Percentiles rank a stretch among this genome's conserved stretches.
These are phyloP conservation scores for Smutsia gigantea DNA, from an alignment of 2,797 vertebrate genomes.

Conservation along the genomic window DNA sequence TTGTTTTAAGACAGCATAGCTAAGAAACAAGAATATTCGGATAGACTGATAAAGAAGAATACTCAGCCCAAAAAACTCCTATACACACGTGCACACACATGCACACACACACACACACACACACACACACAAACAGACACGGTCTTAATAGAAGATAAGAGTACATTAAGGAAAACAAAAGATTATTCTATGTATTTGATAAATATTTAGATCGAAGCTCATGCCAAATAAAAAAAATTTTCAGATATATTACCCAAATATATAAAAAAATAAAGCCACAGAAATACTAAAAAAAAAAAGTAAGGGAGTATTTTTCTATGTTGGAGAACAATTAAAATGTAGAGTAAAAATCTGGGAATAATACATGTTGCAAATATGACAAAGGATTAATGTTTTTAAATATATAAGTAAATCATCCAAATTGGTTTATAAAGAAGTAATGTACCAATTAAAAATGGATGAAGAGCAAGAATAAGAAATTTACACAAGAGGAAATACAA, in stretches of 20 bases:
- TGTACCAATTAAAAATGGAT: not conserved
- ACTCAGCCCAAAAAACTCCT: not conserved
- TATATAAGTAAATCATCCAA: not conserved
- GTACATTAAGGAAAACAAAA: not conserved
- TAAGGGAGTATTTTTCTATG: not conserved
- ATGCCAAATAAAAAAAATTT: not conserved
- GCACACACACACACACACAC: too few relatives aligned
- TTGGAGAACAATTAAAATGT: not conserved
- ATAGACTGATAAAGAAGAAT: not conserved
- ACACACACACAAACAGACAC: too few relatives aligned
- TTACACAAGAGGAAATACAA: not conserved
- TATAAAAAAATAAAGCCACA: not conserved
- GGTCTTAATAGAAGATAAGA: not conserved
- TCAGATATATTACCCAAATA: not conserved
- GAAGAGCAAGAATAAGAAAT: not conserved
- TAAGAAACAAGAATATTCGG: not conserved
- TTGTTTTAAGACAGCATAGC: not conserved
- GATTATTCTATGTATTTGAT: not conserved
- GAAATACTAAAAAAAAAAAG: not conserved
- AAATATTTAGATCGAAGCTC: not conserved
- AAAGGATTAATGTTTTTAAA: not conserved
- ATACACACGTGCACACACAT: too few relatives aligned
- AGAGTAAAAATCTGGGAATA: not conserved
- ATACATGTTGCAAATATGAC: not conserved
- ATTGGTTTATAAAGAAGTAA: conserved; percentile 10